Percentiles rank a stretch among this genome's conserved stretches.
Conservation (phyloP, 2,113 vertebrate genomes). For the Sisor rabdophorus region DNA sequence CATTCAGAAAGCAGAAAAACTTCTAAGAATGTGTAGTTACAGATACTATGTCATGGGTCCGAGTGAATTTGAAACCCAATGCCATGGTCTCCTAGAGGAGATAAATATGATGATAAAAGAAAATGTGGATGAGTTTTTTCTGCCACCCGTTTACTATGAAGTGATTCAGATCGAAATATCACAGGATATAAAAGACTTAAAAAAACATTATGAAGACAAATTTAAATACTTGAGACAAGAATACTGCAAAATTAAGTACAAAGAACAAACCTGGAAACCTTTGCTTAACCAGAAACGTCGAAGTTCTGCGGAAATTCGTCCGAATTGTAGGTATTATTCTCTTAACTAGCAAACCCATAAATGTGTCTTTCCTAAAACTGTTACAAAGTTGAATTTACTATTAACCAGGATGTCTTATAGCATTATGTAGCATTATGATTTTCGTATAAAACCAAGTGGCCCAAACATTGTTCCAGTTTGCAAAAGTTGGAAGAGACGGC, state of each 20-base stretch:
- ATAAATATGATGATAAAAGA: constrained; percentile 13
- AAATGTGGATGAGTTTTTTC: constrained; percentile 7
- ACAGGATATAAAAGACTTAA: background rate
- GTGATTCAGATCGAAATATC: constrained; percentile 12
- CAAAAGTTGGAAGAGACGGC: too few species aligned
- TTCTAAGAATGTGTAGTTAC: constrained; percentile 29
- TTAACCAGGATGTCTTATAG: too few species aligned
- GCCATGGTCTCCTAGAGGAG: background rate
- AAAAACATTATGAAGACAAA: constrained; percentile 11
- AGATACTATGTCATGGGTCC: constrained; percentile 4
- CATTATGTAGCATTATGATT: too few species aligned
- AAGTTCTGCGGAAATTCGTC: background rate
- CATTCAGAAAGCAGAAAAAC: background rate
- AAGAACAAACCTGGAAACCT: background rate
- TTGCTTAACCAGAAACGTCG: background rate
- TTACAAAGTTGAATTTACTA: too few species aligned
- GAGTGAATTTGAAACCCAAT: background rate
- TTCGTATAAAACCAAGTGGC: too few species aligned
- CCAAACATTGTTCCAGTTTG: too few species aligned
- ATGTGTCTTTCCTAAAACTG: too few species aligned
- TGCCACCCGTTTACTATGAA: constrained; percentile 29
- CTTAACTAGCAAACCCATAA: background rate
- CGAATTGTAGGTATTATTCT: constrained; percentile 29
- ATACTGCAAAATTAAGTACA: background rate
- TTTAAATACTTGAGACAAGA: background rate